Evolutionary conservation across 2,797 vertebrate genomes (phyloP).

Genomic region (Schizothorax lantsangensis): DNA sequence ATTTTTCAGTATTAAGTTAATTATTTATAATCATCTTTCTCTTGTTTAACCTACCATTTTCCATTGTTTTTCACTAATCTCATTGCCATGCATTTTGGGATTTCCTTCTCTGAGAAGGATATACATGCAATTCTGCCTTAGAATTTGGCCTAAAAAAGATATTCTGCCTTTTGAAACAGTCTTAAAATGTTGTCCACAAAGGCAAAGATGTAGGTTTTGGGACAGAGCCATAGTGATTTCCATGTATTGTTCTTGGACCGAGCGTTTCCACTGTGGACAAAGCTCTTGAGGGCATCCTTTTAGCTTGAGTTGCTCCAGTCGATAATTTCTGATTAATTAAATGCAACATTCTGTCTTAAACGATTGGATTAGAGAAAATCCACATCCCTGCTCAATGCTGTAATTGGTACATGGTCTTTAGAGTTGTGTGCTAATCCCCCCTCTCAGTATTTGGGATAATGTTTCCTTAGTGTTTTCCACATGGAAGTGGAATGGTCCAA

Average conservation of each 20-base stretch:
- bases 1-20: not conserved
- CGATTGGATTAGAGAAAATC: constrained; percentile 44
- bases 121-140: not conserved
- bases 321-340: constrained; percentile 41
- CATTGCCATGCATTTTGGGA: not conserved
- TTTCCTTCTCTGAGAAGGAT: not conserved
- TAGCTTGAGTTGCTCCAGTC: constrained; percentile 42
- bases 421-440: constrained; percentile 45
- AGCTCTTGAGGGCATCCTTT: constrained; percentile 28
- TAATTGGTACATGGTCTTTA: constrained; percentile 41
- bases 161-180: not conserved
- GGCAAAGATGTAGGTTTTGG: constrained; percentile 1
- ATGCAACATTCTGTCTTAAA: constrained; percentile 44
- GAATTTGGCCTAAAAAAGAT: not conserved
- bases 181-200: not conserved
- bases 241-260: constrained; percentile 1
- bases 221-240: not conserved
- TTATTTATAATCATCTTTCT: not conserved
- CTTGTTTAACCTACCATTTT: not conserved
- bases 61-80: not conserved
- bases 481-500: constrained; percentile 5
- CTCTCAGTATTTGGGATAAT: not conserved
- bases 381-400: constrained; percentile 29
- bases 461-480: constrained; percentile 1
- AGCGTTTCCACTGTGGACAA: not conserved